phyloP scores from a whole-genome alignment of 2,888 invertebrate species.

The Eilema depressum region DNA sequence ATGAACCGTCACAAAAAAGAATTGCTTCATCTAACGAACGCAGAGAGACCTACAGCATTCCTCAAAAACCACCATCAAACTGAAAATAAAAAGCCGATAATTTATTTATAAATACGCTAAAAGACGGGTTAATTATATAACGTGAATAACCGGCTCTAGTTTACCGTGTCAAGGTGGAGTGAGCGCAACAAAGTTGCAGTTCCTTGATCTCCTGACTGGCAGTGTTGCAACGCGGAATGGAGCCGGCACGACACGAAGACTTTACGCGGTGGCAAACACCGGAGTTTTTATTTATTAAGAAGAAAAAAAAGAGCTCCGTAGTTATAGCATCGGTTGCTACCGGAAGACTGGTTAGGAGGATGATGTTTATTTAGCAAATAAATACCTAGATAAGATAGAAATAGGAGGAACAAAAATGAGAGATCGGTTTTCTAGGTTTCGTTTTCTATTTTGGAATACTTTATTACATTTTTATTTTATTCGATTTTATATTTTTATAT shows the following conservation, averaged over 20 bases:
- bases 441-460: too few relatives aligned
- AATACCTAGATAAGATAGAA: too few relatives aligned
- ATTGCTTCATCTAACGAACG: too few relatives aligned
- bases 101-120: constrained; percentile 5
- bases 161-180: constrained; percentile 61
- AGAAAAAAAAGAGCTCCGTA: neutral
- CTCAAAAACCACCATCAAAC: too few relatives aligned
- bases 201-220: constrained; percentile 36
- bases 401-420: too few relatives aligned
- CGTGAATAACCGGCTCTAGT: constrained; percentile 47
- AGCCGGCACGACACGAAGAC: neutral
- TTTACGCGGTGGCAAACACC: neutral
- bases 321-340: neutral
- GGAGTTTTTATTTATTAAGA: neutral
- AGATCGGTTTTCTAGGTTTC: too few relatives aligned
- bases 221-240: constrained; percentile 15
- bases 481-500: too few relatives aligned
- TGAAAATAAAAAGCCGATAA: neutral
- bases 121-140: constrained; percentile 41
- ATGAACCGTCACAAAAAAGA: too few relatives aligned
- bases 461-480: too few relatives aligned
- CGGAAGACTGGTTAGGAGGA: too few relatives aligned
- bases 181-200: constrained; percentile 53
- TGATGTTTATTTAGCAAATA: too few relatives aligned
- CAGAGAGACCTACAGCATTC: too few relatives aligned